A percentile compares a stretch with the other conserved stretches of the same genome.
Evolutionary conservation across 2,888 invertebrate genomes (phyloP).

Genomic region (Tiliacea aurago): DNA sequence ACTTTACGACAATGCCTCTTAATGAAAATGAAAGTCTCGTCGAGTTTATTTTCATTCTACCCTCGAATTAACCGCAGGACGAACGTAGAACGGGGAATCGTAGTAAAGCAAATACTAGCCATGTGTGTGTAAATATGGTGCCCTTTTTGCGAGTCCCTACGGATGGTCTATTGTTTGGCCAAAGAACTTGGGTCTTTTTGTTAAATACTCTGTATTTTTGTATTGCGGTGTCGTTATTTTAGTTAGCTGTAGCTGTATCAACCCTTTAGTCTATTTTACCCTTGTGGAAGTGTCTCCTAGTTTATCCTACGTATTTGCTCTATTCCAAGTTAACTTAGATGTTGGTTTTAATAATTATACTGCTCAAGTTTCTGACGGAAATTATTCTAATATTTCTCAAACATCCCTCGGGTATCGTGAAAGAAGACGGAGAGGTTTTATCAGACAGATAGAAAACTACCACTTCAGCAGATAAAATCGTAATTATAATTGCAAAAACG

Average conservation of each 20-base stretch:
- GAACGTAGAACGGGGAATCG: constrained; percentile 72
- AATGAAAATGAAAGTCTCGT: constrained; percentile 73
- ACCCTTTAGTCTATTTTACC: constrained; percentile 55
- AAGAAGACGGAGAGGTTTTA: constrained; percentile 9
- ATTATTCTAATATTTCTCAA: constrained; percentile 41
- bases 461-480: background rate
- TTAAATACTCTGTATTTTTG: constrained; percentile 64
- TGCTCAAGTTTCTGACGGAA: constrained; percentile 41
- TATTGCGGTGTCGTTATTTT: constrained; percentile 57
- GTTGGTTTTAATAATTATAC: constrained; percentile 47
- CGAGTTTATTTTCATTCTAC: constrained; percentile 69
- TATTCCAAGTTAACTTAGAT: constrained; percentile 28
- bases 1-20: constrained; percentile 72
- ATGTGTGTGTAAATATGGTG: constrained; percentile 73
- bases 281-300: constrained; percentile 45
- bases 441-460: background rate
- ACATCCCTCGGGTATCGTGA: constrained; percentile 11
- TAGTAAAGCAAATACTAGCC: constrained; percentile 79
- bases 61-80: constrained; percentile 67
- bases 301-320: constrained; percentile 33
- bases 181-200: constrained; percentile 63
- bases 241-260: constrained; percentile 48
- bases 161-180: constrained; percentile 77
- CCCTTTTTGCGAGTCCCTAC: constrained; percentile 76
- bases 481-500: constrained; percentile 19